Conservation (phyloP, 2,797 vertebrate species). For the Coccyzus lansbergi region DNA sequence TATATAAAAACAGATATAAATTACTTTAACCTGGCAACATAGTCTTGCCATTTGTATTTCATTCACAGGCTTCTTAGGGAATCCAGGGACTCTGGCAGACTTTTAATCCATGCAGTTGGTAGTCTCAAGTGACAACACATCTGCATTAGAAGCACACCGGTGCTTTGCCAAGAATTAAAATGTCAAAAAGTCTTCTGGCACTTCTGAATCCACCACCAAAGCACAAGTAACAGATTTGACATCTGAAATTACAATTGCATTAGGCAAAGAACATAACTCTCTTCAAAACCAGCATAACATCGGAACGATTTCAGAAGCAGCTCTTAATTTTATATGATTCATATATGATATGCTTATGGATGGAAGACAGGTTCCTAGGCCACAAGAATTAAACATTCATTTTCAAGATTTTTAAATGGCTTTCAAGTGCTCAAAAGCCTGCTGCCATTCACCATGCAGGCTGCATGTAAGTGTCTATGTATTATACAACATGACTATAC, state of each 20-base stretch:
- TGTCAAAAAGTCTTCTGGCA: not conserved
- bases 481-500: not conserved
- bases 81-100: not conserved
- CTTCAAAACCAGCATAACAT: not conserved
- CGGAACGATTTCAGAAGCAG: not conserved
- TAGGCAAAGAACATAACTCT: not conserved
- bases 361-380: not conserved
- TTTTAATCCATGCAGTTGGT: not conserved
- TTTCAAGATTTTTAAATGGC: not conserved
- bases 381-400: not conserved
- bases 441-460: not conserved
- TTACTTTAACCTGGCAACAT: not conserved
- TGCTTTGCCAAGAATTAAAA: constrained; percentile 5
- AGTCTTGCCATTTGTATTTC: not conserved
- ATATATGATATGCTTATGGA: not conserved
- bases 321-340: not conserved
- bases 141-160: not conserved
- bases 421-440: not conserved
- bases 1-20: not conserved
- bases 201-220: not conserved
- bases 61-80: not conserved
- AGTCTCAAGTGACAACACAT: not conserved
- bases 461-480: not conserved
- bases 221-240: not conserved
- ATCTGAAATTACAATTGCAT: not conserved